Base-by-base conservation (phyloP, 1,140 invertebrate genomes). In the Medauroidea extradentata region DNA sequence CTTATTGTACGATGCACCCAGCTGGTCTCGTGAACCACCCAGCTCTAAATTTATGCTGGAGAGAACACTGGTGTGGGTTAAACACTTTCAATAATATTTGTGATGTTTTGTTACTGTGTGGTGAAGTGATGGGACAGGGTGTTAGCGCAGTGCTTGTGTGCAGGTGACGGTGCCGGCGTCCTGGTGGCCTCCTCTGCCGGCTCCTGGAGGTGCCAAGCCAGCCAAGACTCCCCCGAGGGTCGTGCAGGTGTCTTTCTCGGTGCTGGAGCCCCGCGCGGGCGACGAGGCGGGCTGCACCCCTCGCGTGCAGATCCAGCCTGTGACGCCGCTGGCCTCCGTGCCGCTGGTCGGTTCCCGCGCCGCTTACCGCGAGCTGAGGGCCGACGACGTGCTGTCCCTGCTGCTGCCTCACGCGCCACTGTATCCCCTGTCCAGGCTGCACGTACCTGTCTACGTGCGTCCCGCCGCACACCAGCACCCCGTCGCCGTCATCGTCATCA, bases 401-500 rank as follows among this genome's bases (percentile, higher is more conserved):
- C 74, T 94, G n/a, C 77, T 94, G n/a, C 91, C 93, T 0, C 86
- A 93, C 69, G 86, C 87, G 25, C 87, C 90, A 0, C 75, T 94
- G 3, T 94, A 93, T 76, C 92, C 92, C 1, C 84, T 90, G 64
- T 92, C 91, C n/a, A 85, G 88, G 63, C 78, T 94, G 41, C 90
- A 94, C 73, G 82, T 94, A 1, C 90, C 92, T 2, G 91, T 91
- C 1, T 91, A 91, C 68, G 78, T 94, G n/a, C 86, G 90, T 43
- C 79, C 82, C 27, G 79, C 68, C 8, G n/a, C n/a, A n/a, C 65
- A 65, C 4, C 62, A 64, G 60, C 81, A 78, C 29, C 68, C 76
- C 13, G 80, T 94, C 55, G 83, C 89, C 44, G 85, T 88, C 3
- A 89, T 96, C 68, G 84, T 91, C 62, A 83, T 95, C 62, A 89